Conservation (phyloP, 2,113 vertebrate species). For the Psilopsiagon aurifrons region DNA sequence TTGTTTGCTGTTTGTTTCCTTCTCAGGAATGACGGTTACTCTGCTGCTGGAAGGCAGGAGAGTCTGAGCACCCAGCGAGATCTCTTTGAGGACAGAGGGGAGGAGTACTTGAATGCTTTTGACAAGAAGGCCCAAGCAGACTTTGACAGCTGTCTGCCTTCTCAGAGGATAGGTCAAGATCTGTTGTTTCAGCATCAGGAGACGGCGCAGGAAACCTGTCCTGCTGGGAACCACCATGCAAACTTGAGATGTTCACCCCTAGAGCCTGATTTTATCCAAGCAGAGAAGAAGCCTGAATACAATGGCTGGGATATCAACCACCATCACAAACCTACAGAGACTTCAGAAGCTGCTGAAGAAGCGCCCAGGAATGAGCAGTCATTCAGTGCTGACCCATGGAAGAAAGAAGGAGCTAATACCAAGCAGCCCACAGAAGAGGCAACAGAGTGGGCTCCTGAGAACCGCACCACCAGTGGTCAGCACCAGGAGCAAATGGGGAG, state of each 20-base stretch:
- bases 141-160: conserved; percentile 75
- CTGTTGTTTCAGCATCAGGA: conserved; percentile 80
- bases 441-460: conserved; percentile 81
- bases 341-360: conserved; percentile 72
- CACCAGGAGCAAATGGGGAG: conserved; percentile 83
- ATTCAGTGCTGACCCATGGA: conserved; percentile 81
- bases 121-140: conserved; percentile 76
- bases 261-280: conserved; percentile 79
- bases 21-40: conserved; percentile 83
- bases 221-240: conserved; percentile 62
- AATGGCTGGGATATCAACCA: conserved; percentile 77
- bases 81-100: conserved; percentile 85
- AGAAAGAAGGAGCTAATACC: conserved; percentile 77
- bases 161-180: conserved; percentile 76
- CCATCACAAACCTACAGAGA: conserved; percentile 75
- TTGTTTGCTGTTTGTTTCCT: conserved; percentile 38
- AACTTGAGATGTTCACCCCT: conserved; percentile 75
- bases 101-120: conserved; percentile 81
- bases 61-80: conserved; percentile 76
- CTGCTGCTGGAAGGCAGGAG: conserved; percentile 72
- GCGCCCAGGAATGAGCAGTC: conserved; percentile 75
- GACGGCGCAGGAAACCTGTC: conserved; percentile 66
- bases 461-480: conserved; percentile 72
- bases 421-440: conserved; percentile 74
- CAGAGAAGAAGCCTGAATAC: conserved; percentile 79